Evolutionary conservation across 2,797 vertebrate species (phyloP), one percentile per base, ranked within the genome.

Genomic region (Pangasius mekongensis): DNA sequence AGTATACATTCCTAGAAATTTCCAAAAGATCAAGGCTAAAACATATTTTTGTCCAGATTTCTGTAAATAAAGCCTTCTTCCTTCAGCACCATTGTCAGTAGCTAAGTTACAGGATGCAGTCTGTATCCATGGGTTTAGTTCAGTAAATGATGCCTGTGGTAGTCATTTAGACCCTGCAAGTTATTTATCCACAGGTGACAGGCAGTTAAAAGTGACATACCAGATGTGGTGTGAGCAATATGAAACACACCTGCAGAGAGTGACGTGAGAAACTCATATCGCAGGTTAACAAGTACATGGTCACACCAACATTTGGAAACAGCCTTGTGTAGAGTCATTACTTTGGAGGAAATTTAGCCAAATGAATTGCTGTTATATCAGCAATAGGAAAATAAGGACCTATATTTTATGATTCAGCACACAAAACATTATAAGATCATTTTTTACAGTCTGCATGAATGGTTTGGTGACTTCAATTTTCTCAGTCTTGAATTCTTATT

Each of bases 181-280:
- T 69, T 84, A 33, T 85, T 56, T 73, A 58, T 88, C 62, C 52
- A 88, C 83, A 88, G 82, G 69, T 87, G 82, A 58, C 69, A 88
- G 78, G 58, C 78, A 49, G 80, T 85, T 86, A 83, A 84, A 84
- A 62, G 5, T 81, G 86, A 81, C 76, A 85, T n/a, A 87, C 83
- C 83, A 85, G 81, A 66, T 88, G 87, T 84, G 58, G 39, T 91
- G 88, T 91, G 66, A 82, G 64, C 49, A 86, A 89, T 91, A 92
- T 93, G 90, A 92, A 92, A 92, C 90, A 92, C 91, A 87, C 92
- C 90, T 83, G 60, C 77, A 20, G 89, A 9, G 88, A 88, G 60
- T 64, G 83, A 89, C 13, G 82, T 81, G 78, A 89, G 87, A 85
- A 88, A 69, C 60, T 87, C 78, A 81, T 87, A 91, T 91, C 58